These are phyloP conservation scores for Catharus fuscescens DNA, from an alignment of 2,113 vertebrate genomes.

Conservation along the genomic window DNA sequence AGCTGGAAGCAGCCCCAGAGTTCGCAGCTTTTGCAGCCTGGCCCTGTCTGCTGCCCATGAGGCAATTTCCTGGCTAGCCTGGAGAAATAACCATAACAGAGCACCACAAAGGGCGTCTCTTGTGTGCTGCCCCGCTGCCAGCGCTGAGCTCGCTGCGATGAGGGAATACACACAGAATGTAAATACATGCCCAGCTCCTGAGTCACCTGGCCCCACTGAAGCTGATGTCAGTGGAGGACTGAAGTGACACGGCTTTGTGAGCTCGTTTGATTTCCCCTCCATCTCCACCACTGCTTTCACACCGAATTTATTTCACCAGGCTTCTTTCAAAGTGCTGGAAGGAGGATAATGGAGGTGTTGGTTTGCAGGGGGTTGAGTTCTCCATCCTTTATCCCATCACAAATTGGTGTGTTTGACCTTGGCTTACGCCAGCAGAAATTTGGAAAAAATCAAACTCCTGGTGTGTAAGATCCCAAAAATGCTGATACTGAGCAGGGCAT, in stretches of 20 bases:
- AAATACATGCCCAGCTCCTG: slow-evolving; percentile 58
- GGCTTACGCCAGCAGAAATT: background rate
- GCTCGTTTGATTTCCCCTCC: background rate
- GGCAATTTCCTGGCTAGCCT: slow-evolving; percentile 66
- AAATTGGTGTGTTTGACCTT: background rate
- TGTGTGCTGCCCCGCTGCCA: slow-evolving; percentile 39
- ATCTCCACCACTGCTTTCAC: background rate
- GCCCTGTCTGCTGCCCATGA: slow-evolving; percentile 17
- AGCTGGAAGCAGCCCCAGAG: background rate
- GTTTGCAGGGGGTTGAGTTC: background rate
- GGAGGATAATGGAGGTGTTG: background rate
- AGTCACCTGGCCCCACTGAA: background rate
- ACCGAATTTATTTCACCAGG: fast-evolving
- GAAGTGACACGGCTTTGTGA: background rate
- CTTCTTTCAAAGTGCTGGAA: background rate
- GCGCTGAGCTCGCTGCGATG: background rate
- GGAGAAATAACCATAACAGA: slow-evolving; percentile 56
- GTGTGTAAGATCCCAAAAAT: background rate
- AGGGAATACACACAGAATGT: slow-evolving; percentile 61
- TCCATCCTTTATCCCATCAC: fast-evolving
- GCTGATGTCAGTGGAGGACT: slow-evolving; percentile 34
- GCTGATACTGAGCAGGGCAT: background rate
- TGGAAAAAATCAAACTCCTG: background rate
- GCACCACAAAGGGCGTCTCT: slow-evolving; percentile 52
- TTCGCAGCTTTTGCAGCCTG: slow-evolving; percentile 30